Evolutionary conservation across 2,888 invertebrate genomes (phyloP).

Genomic region (Plagiodera versicolora): DNA sequence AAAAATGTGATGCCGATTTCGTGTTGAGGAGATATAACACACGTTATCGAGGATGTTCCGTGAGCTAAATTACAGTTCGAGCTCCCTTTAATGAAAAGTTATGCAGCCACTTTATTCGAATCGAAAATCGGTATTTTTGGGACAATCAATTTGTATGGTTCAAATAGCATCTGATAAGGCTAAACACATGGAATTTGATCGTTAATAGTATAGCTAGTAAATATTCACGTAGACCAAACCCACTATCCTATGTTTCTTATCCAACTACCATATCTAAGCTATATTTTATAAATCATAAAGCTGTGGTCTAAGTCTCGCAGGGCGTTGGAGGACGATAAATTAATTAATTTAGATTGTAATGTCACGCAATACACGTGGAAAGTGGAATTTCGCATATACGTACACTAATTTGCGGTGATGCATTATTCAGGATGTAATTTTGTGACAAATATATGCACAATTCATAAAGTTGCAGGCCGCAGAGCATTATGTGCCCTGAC

Average conservation of each 20-base stretch:
- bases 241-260: constrained; percentile 8
- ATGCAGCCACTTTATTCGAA: constrained; percentile 11
- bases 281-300: constrained; percentile 25
- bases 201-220: constrained; percentile 30
- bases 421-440: neutral
- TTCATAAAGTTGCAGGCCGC: neutral
- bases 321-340: constrained; percentile 29
- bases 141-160: constrained; percentile 32
- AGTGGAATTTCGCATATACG: neutral
- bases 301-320: constrained; percentile 18
- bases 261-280: constrained; percentile 17
- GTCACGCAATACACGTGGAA: constrained; percentile 18
- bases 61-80: constrained; percentile 24
- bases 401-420: constrained; percentile 4
- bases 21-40: neutral
- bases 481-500: neutral
- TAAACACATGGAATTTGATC: constrained; percentile 29
- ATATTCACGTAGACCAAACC: constrained; percentile 18
- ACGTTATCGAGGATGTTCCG: constrained; percentile 12
- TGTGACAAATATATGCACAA: neutral
- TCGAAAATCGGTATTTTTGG: constrained; percentile 28
- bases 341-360: constrained; percentile 23
- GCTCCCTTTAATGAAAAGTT: constrained; percentile 21
- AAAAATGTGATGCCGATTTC: neutral
- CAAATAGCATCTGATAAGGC: constrained; percentile 30